phyloP scores from a whole-genome alignment of 64 coral and sea anemone species.

The Pocillopora verrucosa region DNA sequence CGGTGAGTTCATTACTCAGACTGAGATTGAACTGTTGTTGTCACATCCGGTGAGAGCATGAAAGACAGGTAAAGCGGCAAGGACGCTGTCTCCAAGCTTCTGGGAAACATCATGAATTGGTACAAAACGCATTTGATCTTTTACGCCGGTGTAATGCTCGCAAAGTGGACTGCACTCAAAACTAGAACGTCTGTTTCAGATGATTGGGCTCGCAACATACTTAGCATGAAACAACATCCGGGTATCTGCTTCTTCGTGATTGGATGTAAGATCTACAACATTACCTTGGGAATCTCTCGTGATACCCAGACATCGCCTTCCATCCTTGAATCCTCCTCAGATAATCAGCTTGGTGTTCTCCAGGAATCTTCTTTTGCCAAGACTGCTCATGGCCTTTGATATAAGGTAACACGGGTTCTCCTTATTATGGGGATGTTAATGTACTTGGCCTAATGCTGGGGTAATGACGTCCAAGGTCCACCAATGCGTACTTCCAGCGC shows the following conservation, averaged over 20 bases:
- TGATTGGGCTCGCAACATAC: constrained; percentile 33
- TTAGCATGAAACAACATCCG: constrained; percentile 35
- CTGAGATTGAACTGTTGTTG: constrained; percentile 45
- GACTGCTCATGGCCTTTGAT: constrained; percentile 7
- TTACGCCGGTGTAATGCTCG: constrained; percentile 32
- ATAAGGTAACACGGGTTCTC: no score
- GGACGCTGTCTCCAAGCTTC: constrained; percentile 32
- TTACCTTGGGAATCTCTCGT: constrained; percentile 49
- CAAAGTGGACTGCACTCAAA: background rate
- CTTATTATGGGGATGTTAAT: constrained; percentile 24
- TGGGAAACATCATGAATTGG: constrained; percentile 45
- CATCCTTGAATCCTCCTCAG: no score
- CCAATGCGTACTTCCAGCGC: constrained; percentile 45
- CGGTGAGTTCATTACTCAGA: background rate
- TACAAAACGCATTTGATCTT: constrained; percentile 51
- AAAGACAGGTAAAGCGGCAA: constrained; percentile 40
- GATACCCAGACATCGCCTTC: background rate
- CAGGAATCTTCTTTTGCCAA: constrained; percentile 30
- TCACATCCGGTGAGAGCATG: constrained; percentile 66
- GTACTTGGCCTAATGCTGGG: constrained; percentile 63
- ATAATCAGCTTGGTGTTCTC: constrained; percentile 17
- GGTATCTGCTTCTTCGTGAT: constrained; percentile 40
- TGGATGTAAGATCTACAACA: background rate
- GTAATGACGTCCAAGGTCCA: constrained; percentile 52
- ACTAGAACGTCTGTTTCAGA: constrained; percentile 37